These are phyloP conservation scores for Strigops habroptila DNA, from an alignment of 2,113 vertebrate genomes.

Conservation along the genomic window DNA sequence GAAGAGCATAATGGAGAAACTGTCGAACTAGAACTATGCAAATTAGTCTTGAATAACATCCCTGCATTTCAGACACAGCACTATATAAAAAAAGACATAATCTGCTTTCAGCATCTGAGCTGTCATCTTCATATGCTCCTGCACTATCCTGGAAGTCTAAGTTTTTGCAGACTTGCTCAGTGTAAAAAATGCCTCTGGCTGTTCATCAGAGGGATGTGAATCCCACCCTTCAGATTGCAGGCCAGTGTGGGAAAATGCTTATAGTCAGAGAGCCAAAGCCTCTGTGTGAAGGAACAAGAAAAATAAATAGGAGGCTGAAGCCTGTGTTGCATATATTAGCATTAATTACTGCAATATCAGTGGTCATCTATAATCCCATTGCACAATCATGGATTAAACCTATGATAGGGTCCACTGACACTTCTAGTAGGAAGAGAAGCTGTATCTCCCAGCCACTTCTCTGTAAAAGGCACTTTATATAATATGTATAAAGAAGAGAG, in stretches of 20 bases:
- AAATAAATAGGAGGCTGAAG: neutral
- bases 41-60: neutral
- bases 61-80: neutral
- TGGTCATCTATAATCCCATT: neutral
- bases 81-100: neutral
- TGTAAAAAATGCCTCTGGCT: neutral
- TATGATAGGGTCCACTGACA: neutral
- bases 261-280: neutral
- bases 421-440: neutral
- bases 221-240: neutral
- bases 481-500: neutral
- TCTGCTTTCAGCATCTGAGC: neutral
- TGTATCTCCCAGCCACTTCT: neutral
- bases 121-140: neutral
- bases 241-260: neutral
- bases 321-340: neutral
- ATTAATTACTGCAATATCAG: neutral
- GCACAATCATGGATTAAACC: neutral
- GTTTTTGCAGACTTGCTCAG: neutral
- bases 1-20: neutral
- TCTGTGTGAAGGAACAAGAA: neutral
- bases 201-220: neutral
- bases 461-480: neutral
- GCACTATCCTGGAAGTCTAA: neutral
- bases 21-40: neutral